These are phyloP conservation scores for Elephantulus edwardii DNA, from an alignment of 2,113 vertebrate species.

Conservation along the genomic window DNA sequence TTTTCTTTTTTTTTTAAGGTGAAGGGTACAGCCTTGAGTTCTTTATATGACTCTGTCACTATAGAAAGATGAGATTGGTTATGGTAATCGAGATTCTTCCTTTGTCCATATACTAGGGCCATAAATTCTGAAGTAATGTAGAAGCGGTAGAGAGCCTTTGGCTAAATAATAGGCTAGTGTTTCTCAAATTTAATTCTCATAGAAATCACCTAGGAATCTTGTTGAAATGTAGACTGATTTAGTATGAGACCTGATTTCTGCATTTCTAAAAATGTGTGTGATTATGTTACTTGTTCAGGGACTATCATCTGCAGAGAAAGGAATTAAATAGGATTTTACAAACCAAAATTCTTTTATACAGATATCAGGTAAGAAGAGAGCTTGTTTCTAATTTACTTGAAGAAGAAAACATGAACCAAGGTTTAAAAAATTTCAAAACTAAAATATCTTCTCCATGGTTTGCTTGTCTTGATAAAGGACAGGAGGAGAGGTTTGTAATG, in stretches of 20 bases:
- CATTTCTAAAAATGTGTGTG: background rate
- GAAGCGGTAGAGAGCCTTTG: background rate
- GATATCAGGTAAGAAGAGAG: background rate
- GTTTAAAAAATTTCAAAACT: background rate
- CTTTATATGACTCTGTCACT: background rate
- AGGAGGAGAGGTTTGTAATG: background rate
- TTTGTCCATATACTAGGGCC: too few relatives aligned
- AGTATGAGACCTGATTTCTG: background rate
- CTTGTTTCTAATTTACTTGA: background rate
- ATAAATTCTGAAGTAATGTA: background rate
- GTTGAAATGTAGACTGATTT: slow-evolving; percentile 34
- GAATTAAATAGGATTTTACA: background rate
- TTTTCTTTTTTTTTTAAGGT: background rate
- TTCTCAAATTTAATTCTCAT: background rate
- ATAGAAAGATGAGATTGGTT: background rate
- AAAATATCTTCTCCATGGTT: background rate
- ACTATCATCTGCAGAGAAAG: background rate
- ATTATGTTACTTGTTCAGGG: background rate
- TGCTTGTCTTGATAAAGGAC: background rate
- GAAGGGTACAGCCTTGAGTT: background rate
- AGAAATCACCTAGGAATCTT: background rate
- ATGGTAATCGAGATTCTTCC: background rate
- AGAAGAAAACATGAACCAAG: background rate
- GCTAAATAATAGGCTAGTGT: background rate
- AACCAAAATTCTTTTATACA: background rate